Percentiles rank a stretch among this genome's conserved stretches.
phyloP scores from a whole-genome alignment of 2,797 vertebrate species.

The Poeciliopsis gracilis region DNA sequence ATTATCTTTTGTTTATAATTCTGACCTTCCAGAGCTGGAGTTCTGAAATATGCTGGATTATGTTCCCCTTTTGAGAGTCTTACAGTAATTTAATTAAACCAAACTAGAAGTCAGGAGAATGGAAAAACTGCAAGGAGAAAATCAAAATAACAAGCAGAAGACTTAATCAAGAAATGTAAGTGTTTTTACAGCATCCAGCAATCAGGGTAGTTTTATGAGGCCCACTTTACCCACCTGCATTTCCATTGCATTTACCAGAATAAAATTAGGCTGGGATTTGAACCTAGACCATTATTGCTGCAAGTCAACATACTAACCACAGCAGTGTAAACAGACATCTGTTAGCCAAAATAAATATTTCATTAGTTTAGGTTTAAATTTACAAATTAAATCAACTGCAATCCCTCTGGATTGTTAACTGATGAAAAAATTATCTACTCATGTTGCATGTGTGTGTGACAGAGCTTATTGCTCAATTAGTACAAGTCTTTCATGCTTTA shows the following conservation, averaged over 20 bases:
- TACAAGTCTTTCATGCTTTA: not conserved
- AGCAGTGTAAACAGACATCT: not conserved
- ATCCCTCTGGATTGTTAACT: not conserved
- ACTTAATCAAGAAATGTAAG: not conserved
- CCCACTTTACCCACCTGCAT: not conserved
- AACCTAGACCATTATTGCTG: not conserved
- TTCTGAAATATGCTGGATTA: not conserved
- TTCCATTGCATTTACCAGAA: not conserved
- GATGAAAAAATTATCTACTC: not conserved
- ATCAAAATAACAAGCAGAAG: not conserved
- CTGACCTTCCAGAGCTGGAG: not conserved
- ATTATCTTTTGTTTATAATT: not conserved
- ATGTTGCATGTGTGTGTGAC: not conserved
- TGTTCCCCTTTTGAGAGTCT: slow-evolving; percentile 1
- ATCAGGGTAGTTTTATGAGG: not conserved
- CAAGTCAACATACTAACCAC: not conserved
- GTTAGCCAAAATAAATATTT: not conserved
- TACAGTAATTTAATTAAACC: slow-evolving; percentile 1
- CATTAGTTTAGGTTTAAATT: not conserved
- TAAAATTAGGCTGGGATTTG: not conserved
- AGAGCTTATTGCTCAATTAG: not conserved
- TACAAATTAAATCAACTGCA: not conserved
- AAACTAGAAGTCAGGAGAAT: not conserved
- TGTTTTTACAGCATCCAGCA: not conserved
- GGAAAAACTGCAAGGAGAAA: slow-evolving; percentile 1